Evolutionary conservation across 2,888 invertebrate genomes (phyloP), one percentile per base, ranked within the genome.

Genomic region (Polyommatus icarus): DNA sequence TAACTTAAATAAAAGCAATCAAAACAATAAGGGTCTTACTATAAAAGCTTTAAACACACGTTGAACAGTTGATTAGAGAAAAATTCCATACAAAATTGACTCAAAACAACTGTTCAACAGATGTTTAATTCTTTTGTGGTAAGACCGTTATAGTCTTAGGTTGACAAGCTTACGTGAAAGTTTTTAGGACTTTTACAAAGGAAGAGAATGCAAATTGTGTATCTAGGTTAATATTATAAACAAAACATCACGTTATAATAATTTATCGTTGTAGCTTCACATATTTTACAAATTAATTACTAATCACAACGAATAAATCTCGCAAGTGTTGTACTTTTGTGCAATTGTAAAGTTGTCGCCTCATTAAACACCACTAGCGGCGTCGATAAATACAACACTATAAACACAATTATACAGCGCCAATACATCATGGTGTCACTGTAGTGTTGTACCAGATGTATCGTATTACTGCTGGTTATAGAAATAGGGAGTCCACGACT

Each of bases 381-480:
- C 80, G 81, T 85, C 87, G 81, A 90, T 90, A 90, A 90, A 90
- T 87, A 87, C 85, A 75, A 75, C 84, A 87, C 88, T 87, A 82
- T 79, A 78, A 79, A 84, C 87, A 86, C 88, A 87, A 89, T 90
- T 89, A 86, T 87, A 88, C 88, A 90, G 88, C 84, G 88, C 88
- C 88, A 87, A 92, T 92, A 89, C 86, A 91, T 91, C 91, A 91
- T 85, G 85, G 87, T 92, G 91, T 90, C 90, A 89, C 32, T 71
- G 54, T 50, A 87, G 86, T 87, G 87, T 87, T 87, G 88, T 87
- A 89, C 87, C 93, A 94, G 93, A 94, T 93, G 94, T 93, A 93
- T 90, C 88, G 87, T 87, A 90, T 92, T 92, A 92, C 91, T 87
- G 90, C 91, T 89, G 91, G 92, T 92, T 89, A 88, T 88, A 89